These are phyloP conservation scores for Magallana angulata DNA, from an alignment of 1,140 invertebrate genomes.

Conservation along the genomic window DNA sequence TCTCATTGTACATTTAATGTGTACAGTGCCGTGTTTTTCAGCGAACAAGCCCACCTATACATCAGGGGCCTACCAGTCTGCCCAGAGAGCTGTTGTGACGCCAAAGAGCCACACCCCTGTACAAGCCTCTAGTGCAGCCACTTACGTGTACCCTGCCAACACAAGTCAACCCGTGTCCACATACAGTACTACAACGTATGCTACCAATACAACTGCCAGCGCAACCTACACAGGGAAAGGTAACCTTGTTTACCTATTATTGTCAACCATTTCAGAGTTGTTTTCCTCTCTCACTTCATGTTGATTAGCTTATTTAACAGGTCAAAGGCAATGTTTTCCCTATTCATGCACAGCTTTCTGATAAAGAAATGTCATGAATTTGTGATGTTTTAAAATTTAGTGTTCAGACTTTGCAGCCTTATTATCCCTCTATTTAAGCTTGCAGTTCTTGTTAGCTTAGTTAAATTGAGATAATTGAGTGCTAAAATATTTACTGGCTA, in stretches of 20 bases:
- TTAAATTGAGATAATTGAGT: no score
- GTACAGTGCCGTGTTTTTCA: not conserved
- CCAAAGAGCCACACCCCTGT: constrained; percentile 75
- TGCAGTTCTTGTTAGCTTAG: no score
- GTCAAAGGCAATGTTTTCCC: constrained; percentile 23
- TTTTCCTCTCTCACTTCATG: not conserved
- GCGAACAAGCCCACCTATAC: constrained; percentile 79
- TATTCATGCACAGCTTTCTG: not conserved
- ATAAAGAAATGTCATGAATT: not conserved
- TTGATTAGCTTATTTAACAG: constrained; percentile 34
- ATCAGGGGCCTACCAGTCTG: constrained; percentile 80
- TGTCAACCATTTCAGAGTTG: not conserved
- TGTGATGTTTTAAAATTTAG: not conserved
- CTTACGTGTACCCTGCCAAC: constrained; percentile 73
- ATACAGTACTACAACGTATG: constrained; percentile 70
- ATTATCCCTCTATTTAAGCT: not conserved
- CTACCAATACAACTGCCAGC: constrained; percentile 66
- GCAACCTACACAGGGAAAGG: constrained; percentile 67
- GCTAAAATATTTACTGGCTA: no score
- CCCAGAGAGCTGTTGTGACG: constrained; percentile 69
- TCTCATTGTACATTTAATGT: not conserved
- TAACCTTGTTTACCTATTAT: not conserved
- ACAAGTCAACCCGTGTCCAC: constrained; percentile 69
- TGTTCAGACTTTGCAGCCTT: not conserved
- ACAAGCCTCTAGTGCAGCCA: constrained; percentile 70